A percentile compares a stretch with the other conserved stretches of the same genome.
Evolutionary conservation across 2,797 vertebrate species (phyloP).

Genomic region (Rhincodon typus): DNA sequence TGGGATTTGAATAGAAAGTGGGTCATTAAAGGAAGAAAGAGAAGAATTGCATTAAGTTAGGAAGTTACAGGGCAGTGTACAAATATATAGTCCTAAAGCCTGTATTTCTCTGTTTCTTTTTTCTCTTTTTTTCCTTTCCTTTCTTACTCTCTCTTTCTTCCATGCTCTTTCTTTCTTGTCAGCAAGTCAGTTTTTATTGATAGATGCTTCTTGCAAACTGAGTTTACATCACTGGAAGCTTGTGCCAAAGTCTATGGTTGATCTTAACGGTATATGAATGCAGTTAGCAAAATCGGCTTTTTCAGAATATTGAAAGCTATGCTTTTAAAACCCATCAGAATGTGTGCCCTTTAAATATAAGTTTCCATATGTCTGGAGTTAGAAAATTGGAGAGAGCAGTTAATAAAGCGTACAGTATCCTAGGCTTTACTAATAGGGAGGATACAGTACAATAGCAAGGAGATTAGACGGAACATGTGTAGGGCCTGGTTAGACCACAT

Average conservation of each 20-base stretch:
- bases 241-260: background rate
- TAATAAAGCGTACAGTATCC: no score
- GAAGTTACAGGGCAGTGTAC: background rate
- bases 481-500: no score
- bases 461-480: no score
- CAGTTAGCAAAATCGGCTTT: background rate
- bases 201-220: background rate
- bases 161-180: no score
- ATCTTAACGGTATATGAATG: background rate
- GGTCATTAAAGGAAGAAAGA: background rate
- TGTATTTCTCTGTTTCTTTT: no score
- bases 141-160: no score
- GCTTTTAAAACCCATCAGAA: background rate
- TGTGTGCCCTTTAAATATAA: background rate
- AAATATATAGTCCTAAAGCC: no score
- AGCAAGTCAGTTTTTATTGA: background rate
- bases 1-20: background rate
- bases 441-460: no score
- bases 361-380: background rate
- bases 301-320: background rate
- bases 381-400: no score
- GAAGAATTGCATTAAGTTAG: background rate
- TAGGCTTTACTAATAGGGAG: no score
- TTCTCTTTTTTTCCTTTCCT: no score
- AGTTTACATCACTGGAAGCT: background rate